Conservation (phyloP, 23 tunicate genomes). For the Trididemnum miniatum region DNA sequence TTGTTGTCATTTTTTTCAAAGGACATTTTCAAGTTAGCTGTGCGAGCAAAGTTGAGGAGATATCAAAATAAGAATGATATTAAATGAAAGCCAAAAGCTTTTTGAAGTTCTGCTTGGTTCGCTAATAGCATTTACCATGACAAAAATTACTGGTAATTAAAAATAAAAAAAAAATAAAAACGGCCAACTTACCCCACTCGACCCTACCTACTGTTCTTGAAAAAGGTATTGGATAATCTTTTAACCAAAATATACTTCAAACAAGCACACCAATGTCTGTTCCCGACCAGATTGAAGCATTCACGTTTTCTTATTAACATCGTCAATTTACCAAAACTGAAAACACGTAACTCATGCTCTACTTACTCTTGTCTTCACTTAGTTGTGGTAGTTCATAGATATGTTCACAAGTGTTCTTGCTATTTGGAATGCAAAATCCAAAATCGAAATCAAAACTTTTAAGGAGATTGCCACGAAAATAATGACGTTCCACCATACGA, state of each 20-base stretch:
- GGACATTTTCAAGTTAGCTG: background rate
- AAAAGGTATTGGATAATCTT: too few relatives aligned
- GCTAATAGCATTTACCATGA: background rate
- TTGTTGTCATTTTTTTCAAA: background rate
- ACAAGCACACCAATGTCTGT: too few relatives aligned
- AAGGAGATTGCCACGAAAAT: constrained; percentile 74
- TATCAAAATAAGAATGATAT: background rate
- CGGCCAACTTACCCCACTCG: background rate
- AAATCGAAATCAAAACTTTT: constrained; percentile 98
- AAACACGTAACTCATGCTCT: too few relatives aligned
- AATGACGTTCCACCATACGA: constrained; percentile 97
- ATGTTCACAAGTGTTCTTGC: constrained; percentile 92
- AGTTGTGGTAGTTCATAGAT: constrained; percentile 91
- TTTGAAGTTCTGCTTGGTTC: background rate
- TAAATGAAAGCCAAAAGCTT: background rate
- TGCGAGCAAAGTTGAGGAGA: background rate
- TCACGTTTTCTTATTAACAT: too few relatives aligned
- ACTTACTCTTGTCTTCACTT: constrained; percentile 43
- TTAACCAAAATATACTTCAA: too few relatives aligned
- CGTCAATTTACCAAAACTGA: too few relatives aligned
- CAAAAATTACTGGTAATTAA: background rate
- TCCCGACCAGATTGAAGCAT: too few relatives aligned
- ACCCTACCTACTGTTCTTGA: too few relatives aligned
- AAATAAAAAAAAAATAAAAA: too few relatives aligned
- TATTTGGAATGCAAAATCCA: constrained; percentile 96